Evolutionary conservation across 2,888 invertebrate species (phyloP).

Genomic region (Protophormia terraenovae): DNA sequence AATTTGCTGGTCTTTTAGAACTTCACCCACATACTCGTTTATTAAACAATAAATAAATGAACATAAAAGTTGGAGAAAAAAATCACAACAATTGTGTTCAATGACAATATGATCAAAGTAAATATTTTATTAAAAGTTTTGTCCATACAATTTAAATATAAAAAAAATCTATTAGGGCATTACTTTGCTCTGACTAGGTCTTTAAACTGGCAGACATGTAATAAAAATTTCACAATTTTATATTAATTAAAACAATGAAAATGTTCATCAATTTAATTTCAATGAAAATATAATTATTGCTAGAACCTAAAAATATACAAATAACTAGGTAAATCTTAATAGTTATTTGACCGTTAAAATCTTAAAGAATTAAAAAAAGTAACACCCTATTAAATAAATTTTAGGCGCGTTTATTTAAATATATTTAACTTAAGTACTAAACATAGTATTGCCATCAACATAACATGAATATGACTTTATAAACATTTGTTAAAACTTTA

Average conservation of each 20-base stretch:
- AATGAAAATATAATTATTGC: too few relatives aligned
- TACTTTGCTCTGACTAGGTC: too few relatives aligned
- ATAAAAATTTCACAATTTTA: too few relatives aligned
- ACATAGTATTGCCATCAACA: neutral
- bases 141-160: neutral
- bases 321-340: too few relatives aligned
- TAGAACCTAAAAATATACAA: too few relatives aligned
- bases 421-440: neutral
- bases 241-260: too few relatives aligned
- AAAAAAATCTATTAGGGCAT: neutral
- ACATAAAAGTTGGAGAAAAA: neutral
- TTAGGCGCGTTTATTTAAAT: conserved; percentile 25
- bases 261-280: too few relatives aligned
- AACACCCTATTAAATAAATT: neutral
- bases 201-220: too few relatives aligned
- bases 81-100: conserved; percentile 27
- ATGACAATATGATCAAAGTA: conserved; percentile 34
- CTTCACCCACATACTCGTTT: conserved; percentile 52
- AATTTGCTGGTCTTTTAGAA: conserved; percentile 27
- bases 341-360: too few relatives aligned
- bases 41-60: neutral
- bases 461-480: neutral
- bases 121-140: conserved; percentile 25
- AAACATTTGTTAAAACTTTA: neutral
- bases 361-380: too few relatives aligned